Evolutionary conservation across 2,888 invertebrate species (phyloP).

Genomic region (Cancer borealis): DNA sequence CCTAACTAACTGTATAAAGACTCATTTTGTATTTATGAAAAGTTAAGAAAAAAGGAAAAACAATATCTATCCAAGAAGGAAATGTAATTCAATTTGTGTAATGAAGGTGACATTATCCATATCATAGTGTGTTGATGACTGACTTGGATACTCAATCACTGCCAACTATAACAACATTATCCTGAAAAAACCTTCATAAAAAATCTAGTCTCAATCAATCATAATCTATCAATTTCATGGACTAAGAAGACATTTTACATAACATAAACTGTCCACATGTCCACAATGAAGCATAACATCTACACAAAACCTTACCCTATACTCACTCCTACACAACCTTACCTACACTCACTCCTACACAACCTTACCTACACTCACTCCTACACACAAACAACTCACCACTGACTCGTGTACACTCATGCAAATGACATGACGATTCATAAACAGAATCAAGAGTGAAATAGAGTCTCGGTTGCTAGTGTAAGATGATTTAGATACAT

Average conservation of each 20-base stretch:
- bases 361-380: background rate
- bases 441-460: background rate
- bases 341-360: no score
- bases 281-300: constrained; percentile 18
- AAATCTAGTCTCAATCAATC: background rate
- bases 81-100: background rate
- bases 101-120: background rate
- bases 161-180: background rate
- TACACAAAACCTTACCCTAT: background rate
- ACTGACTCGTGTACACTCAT: background rate
- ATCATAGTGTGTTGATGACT: constrained; percentile 8
- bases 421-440: background rate
- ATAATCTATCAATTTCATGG: background rate
- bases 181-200: background rate
- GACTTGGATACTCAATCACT: background rate
- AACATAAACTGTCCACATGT: background rate
- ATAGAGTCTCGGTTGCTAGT: background rate
- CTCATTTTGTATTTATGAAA: background rate
- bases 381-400: constrained; percentile 21
- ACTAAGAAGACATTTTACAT: constrained; percentile 16
- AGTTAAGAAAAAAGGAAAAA: background rate
- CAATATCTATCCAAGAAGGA: background rate
- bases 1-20: background rate
- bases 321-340: background rate
- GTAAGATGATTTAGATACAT: background rate